A percentile compares a stretch with the other conserved stretches of the same genome.
Evolutionary conservation across 2,888 invertebrate species (phyloP).

Genomic region (Mimumesa dahlbomi): DNA sequence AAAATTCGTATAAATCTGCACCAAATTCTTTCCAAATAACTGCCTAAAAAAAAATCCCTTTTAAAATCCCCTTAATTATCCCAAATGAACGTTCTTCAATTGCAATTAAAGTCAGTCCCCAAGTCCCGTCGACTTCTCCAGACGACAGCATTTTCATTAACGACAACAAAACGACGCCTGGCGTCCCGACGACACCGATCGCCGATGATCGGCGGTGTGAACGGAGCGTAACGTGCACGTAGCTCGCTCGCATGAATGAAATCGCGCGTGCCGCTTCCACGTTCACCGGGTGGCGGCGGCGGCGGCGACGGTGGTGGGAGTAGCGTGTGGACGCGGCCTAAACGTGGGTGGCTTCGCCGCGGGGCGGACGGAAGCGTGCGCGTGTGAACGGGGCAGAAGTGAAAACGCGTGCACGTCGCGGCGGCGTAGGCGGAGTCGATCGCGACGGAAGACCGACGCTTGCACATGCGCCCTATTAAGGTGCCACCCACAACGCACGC

Average conservation of each 20-base stretch:
- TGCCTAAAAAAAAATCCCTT: background rate
- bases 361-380: constrained; percentile 49
- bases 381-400: constrained; percentile 48
- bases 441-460: constrained; percentile 61
- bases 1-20: background rate
- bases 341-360: constrained; percentile 49
- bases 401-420: constrained; percentile 49
- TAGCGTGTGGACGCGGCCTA: constrained; percentile 37
- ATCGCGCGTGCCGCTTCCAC: constrained; percentile 57
- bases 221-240: constrained; percentile 1
- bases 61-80: background rate
- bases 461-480: constrained; percentile 72
- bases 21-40: background rate
- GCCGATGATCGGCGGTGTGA: constrained; percentile 8
- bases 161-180: no score
- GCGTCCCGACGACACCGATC: no score
- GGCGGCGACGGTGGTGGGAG: constrained; percentile 21
- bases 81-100: background rate
- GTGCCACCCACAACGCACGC: constrained; percentile 72
- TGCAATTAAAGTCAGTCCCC: no score
- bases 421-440: constrained; percentile 74
- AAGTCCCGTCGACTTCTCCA: no score
- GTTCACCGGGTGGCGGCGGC: constrained; percentile 39
- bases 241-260: constrained; percentile 55
- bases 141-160: no score